These are phyloP conservation scores for Diorhabda elongata DNA, from an alignment of 1,140 invertebrate genomes.

Conservation along the genomic window DNA sequence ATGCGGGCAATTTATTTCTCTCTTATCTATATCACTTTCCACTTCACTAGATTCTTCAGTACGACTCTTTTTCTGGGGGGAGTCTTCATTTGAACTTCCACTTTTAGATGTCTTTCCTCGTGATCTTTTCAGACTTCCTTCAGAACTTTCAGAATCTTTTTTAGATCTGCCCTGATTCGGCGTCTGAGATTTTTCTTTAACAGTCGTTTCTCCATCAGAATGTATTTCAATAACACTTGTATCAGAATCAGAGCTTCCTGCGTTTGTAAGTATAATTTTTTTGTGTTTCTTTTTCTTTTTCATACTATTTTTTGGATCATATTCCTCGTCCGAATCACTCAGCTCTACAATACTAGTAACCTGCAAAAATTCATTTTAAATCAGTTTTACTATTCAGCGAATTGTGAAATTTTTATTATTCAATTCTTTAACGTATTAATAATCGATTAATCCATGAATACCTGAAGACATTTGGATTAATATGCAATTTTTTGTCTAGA, in stretches of 20 bases:
- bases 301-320: conserved; percentile 19
- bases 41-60: conserved; percentile 21
- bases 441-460: too few species aligned
- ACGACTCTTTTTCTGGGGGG: conserved; percentile 20
- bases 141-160: conserved; percentile 20
- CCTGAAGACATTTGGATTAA: too few species aligned
- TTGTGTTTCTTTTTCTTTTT: conserved; percentile 29
- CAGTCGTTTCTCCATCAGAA: conserved; percentile 28
- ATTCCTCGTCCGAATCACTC: conserved; percentile 40
- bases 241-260: conserved; percentile 25
- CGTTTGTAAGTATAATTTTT: conserved; percentile 9
- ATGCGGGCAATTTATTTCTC: conserved; percentile 48
- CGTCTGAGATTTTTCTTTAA: conserved; percentile 19
- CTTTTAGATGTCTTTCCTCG: not conserved
- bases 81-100: conserved; percentile 2
- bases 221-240: conserved; percentile 28
- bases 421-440: too few species aligned
- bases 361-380: conserved; percentile 15
- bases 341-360: conserved; percentile 39
- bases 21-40: conserved; percentile 14
- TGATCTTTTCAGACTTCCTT: not conserved
- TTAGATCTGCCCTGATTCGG: conserved; percentile 25
- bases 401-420: too few species aligned
- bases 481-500: too few species aligned
- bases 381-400: too few species aligned